phyloP scores from a whole-genome alignment of 2,113 vertebrate species.

The Laticauda colubrina region DNA sequence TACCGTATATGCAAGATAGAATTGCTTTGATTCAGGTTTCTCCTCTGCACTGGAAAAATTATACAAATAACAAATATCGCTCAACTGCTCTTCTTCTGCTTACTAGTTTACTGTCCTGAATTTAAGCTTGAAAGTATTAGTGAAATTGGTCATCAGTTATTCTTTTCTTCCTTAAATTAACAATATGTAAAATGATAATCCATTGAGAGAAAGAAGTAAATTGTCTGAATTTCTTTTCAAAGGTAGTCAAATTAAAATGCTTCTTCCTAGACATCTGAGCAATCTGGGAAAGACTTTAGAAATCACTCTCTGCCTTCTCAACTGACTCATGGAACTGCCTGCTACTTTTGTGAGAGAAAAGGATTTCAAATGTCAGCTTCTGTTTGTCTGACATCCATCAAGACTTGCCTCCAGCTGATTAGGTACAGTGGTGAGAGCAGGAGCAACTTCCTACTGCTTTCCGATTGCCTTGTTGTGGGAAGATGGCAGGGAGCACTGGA shows the following conservation, averaged over 20 bases:
- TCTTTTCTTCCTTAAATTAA: neutral
- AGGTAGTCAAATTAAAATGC: neutral
- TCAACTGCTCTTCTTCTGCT: neutral
- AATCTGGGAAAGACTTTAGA: no score
- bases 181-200: neutral
- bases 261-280: neutral
- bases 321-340: no score
- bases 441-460: no score
- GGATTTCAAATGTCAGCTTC: no score
- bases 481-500: no score
- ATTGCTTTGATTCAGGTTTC: neutral
- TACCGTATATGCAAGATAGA: neutral
- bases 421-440: no score
- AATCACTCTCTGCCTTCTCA: no score
- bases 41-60: neutral
- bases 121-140: neutral
- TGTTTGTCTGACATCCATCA: no score
- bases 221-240: neutral
- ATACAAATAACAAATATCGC: neutral
- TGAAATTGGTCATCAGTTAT: neutral
- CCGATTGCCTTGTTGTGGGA: no score
- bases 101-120: neutral
- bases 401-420: no score
- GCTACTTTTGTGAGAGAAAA: no score
- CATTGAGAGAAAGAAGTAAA: neutral